A percentile compares a stretch with the other conserved stretches of the same genome.
Evolutionary conservation across 2,888 invertebrate genomes (phyloP).

Genomic region (Endomychus coccineus): DNA sequence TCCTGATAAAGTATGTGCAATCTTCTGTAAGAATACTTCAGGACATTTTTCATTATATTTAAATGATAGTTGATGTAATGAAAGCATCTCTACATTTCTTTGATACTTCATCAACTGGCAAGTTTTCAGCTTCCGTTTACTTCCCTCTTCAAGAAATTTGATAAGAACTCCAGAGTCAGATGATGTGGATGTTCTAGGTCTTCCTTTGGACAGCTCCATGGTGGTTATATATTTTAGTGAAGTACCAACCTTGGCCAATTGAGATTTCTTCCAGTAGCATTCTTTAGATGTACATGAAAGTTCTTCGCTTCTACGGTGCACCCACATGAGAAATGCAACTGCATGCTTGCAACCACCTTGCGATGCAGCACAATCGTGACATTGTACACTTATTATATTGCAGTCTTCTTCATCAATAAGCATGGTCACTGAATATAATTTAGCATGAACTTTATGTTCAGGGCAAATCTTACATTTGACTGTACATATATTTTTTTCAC

Average conservation of each 20-base stretch:
- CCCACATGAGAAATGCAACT: conserved; percentile 18
- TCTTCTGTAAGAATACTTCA: not conserved
- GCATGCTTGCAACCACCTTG: conserved; percentile 19
- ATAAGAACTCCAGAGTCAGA: conserved; percentile 6
- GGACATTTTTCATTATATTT: not conserved
- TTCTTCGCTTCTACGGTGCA: conserved; percentile 18
- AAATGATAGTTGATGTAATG: conserved; percentile 10
- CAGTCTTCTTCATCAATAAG: conserved; percentile 12
- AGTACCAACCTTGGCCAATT: conserved; percentile 9
- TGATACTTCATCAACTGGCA: conserved; percentile 20
- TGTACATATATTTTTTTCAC: conserved; percentile 8
- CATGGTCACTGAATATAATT: conserved; percentile 9
- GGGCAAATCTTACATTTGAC: conserved; percentile 14
- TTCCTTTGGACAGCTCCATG: not conserved
- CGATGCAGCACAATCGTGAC: conserved; percentile 13
- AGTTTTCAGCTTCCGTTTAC: conserved; percentile 17
- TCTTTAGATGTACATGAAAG: conserved; percentile 9
- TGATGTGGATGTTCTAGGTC: not conserved
- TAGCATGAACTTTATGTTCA: conserved; percentile 15
- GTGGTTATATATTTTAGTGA: not conserved
- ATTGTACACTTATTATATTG: conserved; percentile 4
- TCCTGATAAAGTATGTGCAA: no score
- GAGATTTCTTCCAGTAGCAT: conserved; percentile 19
- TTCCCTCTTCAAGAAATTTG: conserved; percentile 15
- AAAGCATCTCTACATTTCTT: conserved; percentile 4